Conservation (phyloP, 1,140 invertebrate species). For the Cherax quadricarinatus region DNA sequence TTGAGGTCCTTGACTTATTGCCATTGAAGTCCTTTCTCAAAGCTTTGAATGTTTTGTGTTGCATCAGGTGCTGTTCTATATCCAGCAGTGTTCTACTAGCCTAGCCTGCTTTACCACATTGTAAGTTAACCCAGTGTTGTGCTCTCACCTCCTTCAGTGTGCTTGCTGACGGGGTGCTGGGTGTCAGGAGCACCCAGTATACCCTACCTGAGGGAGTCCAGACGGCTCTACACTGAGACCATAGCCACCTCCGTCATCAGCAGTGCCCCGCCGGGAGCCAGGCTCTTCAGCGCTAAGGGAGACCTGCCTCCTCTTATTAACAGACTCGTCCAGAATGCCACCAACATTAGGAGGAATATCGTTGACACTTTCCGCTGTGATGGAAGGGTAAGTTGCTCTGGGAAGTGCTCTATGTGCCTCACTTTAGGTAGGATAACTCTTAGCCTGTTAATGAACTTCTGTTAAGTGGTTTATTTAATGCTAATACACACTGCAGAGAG, state of each 20-base stretch:
- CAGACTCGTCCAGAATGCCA: conserved; percentile 46
- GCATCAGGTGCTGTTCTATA: too few relatives aligned
- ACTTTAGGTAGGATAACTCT: too few relatives aligned
- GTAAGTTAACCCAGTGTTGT: too few relatives aligned
- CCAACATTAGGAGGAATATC: conserved; percentile 32
- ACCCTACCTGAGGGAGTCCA: background rate
- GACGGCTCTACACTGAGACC: conserved; percentile 26
- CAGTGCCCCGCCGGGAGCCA: conserved; percentile 28
- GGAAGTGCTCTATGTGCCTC: too few relatives aligned
- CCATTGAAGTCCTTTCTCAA: too few relatives aligned
- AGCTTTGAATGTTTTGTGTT: too few relatives aligned
- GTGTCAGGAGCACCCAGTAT: background rate
- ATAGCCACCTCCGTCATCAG: conserved; percentile 45
- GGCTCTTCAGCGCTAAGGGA: conserved; percentile 28
- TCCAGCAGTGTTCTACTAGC: too few relatives aligned
- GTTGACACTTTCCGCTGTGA: conserved; percentile 53
- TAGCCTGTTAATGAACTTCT: too few relatives aligned
- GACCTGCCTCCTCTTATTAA: conserved; percentile 34
- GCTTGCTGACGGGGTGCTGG: background rate
- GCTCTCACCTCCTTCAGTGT: background rate
- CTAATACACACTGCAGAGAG: too few relatives aligned
- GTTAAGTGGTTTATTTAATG: too few relatives aligned
- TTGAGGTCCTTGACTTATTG: too few relatives aligned
- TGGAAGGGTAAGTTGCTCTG: conserved; percentile 43
- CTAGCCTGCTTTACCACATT: too few relatives aligned